Percentiles rank a stretch among this genome's conserved stretches.
phyloP scores from a whole-genome alignment of 2,113 vertebrate genomes.

The Spea bombifrons region DNA sequence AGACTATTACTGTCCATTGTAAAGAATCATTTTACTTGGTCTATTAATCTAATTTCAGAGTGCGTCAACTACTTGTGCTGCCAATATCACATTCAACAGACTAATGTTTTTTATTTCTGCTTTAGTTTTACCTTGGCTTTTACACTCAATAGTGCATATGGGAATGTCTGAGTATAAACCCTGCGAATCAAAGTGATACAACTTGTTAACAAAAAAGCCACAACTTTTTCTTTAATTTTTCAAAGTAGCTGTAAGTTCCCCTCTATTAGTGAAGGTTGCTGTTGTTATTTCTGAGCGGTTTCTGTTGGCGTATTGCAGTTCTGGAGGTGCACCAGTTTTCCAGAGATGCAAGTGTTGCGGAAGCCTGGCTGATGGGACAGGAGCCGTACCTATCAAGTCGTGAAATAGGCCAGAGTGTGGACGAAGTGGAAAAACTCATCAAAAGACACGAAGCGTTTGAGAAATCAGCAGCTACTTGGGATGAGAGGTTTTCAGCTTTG shows the following conservation, averaged over 20 bases:
- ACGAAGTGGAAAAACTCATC: slow-evolving; percentile 94
- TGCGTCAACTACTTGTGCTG: no score
- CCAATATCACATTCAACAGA: no score
- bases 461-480: slow-evolving; percentile 95
- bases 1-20: no score
- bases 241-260: not conserved
- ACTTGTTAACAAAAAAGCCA: no score
- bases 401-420: slow-evolving; percentile 88
- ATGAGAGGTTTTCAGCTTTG: slow-evolving; percentile 90
- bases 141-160: no score
- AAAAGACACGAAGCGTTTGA: slow-evolving; percentile 95
- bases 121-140: no score
- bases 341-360: slow-evolving; percentile 88
- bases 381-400: slow-evolving; percentile 90
- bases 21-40: no score
- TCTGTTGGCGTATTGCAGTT: slow-evolving; percentile 73
- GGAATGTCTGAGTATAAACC: no score
- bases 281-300: not conserved
- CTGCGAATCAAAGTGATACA: no score
- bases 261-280: not conserved
- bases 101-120: no score
- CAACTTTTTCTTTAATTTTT: no score
- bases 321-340: slow-evolving; percentile 97
- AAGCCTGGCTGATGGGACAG: slow-evolving; percentile 94
- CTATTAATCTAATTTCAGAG: no score